Conservation (phyloP, 2,113 vertebrate genomes). For the Eubucco bourcierii region DNA sequence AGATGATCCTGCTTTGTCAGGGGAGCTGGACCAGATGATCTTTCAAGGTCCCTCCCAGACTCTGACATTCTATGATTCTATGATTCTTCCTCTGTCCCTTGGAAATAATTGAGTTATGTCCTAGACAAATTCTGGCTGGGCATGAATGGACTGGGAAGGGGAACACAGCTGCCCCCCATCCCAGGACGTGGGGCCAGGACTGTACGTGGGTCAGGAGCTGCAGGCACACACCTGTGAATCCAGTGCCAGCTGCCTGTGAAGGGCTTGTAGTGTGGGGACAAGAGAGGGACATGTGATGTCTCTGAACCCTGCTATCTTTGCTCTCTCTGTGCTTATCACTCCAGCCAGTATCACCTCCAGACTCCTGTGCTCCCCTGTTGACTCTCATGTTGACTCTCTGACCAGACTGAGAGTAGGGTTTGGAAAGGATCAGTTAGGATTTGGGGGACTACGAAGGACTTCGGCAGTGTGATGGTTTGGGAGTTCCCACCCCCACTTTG, state of each 20-base stretch:
- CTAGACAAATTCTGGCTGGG: neutral
- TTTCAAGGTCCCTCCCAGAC: too few relatives aligned
- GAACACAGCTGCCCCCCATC: rapidly evolving
- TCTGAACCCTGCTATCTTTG: neutral
- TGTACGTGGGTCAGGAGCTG: rapidly evolving
- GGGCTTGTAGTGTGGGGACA: neutral
- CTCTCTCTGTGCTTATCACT: neutral
- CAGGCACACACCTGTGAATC: neutral
- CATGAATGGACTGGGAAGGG: neutral
- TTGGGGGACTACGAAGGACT: neutral
- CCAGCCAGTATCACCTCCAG: neutral
- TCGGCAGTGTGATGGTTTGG: too few relatives aligned
- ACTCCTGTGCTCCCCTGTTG: rapidly evolving
- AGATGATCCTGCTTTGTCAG: too few relatives aligned
- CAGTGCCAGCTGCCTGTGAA: neutral
- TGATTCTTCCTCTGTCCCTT: neutral
- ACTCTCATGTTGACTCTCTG: neutral
- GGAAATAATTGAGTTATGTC: neutral
- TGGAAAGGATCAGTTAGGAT: neutral
- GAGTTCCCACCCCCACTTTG: too few relatives aligned
- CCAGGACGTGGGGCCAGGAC: neutral
- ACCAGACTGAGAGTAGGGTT: neutral
- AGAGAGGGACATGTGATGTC: rapidly evolving
- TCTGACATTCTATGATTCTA: too few relatives aligned
- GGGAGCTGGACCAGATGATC: too few relatives aligned